These are phyloP conservation scores for Baryphthengus martii DNA, from an alignment of 2,113 vertebrate genomes.

Conservation along the genomic window DNA sequence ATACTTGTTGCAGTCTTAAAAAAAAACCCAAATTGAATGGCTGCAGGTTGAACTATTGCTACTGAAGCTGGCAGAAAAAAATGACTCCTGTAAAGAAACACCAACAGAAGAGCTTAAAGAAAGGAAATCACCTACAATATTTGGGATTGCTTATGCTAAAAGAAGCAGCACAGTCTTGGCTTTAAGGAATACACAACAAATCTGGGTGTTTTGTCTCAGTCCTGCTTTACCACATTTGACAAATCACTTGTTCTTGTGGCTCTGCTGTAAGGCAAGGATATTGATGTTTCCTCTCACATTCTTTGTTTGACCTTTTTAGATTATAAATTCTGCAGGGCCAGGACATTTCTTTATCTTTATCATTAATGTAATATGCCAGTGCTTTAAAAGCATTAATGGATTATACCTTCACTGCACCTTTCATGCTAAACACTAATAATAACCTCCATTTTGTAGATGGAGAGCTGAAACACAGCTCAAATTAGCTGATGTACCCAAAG, in stretches of 20 bases:
- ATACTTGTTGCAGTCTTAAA: not conserved
- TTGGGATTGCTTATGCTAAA: not conserved
- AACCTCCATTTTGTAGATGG: not conserved
- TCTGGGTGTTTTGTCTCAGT: not conserved
- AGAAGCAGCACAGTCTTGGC: not conserved
- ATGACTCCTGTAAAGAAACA: not conserved
- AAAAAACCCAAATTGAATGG: not conserved
- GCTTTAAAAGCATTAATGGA: constrained; percentile 23
- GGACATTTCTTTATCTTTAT: constrained; percentile 20
- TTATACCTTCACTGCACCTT: not conserved
- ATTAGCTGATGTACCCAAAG: not conserved
- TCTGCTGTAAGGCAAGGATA: not conserved
- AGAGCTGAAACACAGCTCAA: not conserved
- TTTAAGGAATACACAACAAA: not conserved
- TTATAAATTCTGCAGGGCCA: not conserved
- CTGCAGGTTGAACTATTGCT: not conserved
- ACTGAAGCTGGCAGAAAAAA: not conserved
- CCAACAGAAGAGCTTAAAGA: not conserved
- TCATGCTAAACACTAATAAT: not conserved
- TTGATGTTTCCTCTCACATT: constrained; percentile 1
- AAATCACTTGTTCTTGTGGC: not conserved
- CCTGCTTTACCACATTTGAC: not conserved
- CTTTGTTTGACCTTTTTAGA: constrained; percentile 8
- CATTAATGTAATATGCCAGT: not conserved
- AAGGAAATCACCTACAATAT: not conserved